Base-by-base conservation (phyloP, 2,888 invertebrate genomes). In the Tromatobia lineatoria region DNA sequence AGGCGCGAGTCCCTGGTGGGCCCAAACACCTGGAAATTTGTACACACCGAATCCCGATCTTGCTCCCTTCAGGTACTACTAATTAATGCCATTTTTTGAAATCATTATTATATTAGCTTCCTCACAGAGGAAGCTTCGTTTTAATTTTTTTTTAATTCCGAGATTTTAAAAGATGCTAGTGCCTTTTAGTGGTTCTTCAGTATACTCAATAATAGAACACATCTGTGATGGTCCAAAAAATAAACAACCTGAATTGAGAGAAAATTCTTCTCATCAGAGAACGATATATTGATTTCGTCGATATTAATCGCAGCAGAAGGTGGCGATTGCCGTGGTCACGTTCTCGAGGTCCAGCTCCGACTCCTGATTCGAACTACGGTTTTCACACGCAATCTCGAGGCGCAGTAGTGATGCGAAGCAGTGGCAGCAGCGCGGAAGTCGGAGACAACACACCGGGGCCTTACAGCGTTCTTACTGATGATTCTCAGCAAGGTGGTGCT, bases 21-120 rank as follows among this genome's bases (percentile, higher is more conserved):
- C 95, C 91, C 86, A 94, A 90, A 93, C 95, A 91, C 91, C 97
- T 38, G 97, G 97, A 0, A 98, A 97, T 92, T 95, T 98, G 81
- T 98, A 97, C 92, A 97, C 97, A 0, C 97, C 98, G 0, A 97
- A 97, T 94, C 97, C 97, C 0, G 97, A 97, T 78, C 76, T 93
- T 73, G 92, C 92, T n/a, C 93, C 93, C 0, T 91, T 93, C 42
- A 93, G 93, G 93, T 93, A 88, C 34, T 64, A n/a, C n/a, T n/a
- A n/a, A n/a, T n/a, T n/a, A n/a, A n/a, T n/a, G n/a, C n/a, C n/a
- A n/a, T n/a, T n/a, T n/a, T n/a, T n/a, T n/a, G n/a, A n/a, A n/a
- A n/a, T n/a, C n/a, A n/a, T n/a, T n/a, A n/a, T n/a, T n/a, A n/a
- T n/a, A n/a, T n/a, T n/a, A n/a, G n/a, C n/a, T n/a, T n/a, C n/a